phyloP scores from a whole-genome alignment of 2,113 vertebrate species.

The Morone saxatilis region DNA sequence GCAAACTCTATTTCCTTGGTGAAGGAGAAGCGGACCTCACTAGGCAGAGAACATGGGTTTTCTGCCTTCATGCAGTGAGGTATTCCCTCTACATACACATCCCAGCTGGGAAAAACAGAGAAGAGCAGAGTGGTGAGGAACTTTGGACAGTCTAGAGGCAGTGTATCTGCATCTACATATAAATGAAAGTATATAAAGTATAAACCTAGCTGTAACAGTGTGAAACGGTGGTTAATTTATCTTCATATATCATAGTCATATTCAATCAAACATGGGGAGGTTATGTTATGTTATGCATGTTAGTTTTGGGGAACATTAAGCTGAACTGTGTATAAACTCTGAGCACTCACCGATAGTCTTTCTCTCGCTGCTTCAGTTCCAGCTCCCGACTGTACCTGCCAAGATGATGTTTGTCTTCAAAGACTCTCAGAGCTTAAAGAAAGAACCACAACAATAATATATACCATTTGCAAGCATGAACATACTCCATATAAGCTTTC shows the following conservation, averaged over 20 bases:
- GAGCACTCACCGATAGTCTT: conserved; percentile 54
- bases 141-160: too few relatives aligned
- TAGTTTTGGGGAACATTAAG: background rate
- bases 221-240: background rate
- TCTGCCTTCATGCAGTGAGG: conserved; percentile 57
- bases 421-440: conserved; percentile 56
- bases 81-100: conserved; percentile 58
- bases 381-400: conserved; percentile 14
- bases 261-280: background rate
- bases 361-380: conserved; percentile 42
- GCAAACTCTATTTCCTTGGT: conserved; percentile 61
- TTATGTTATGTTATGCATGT: background rate
- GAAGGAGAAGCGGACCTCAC: conserved; percentile 74
- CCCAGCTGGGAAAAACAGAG: conserved; percentile 62
- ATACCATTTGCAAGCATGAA: background rate
- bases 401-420: conserved; percentile 41
- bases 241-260: background rate
- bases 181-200: too few relatives aligned
- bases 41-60: conserved; percentile 23
- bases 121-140: background rate
- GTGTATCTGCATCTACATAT: too few relatives aligned
- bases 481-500: too few relatives aligned
- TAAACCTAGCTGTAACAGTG: background rate
- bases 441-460: background rate
- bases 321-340: background rate